A percentile compares a stretch with the other conserved stretches of the same genome.
phyloP scores from a whole-genome alignment of 2,113 vertebrate genomes.

The Forbesichthys papilliferus region DNA sequence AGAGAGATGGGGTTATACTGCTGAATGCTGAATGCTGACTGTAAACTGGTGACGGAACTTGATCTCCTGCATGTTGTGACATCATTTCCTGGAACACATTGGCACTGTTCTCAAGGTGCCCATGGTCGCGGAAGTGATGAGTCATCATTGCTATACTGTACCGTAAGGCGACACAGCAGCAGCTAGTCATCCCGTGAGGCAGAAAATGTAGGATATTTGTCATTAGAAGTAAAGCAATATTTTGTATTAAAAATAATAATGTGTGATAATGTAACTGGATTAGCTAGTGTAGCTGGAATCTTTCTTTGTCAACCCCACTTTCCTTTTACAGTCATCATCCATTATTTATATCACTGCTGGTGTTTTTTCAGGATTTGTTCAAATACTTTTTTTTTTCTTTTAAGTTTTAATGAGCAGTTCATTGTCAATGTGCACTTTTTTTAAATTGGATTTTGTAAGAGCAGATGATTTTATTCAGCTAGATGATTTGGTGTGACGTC shows the following conservation, averaged over 20 bases:
- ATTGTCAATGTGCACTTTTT: constrained; percentile 52
- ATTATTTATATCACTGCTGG: too few relatives aligned
- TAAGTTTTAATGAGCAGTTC: constrained; percentile 38
- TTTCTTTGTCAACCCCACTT: too few relatives aligned
- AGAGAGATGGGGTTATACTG: constrained; percentile 18
- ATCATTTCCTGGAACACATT: constrained; percentile 43
- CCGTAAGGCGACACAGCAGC: neutral
- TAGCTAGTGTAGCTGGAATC: too few relatives aligned
- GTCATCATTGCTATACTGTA: constrained; percentile 46
- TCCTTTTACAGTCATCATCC: too few relatives aligned
- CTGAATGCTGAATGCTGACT: constrained; percentile 19
- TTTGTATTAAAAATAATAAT: constrained; percentile 5
- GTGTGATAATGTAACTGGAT: constrained; percentile 1
- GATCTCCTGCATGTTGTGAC: constrained; percentile 41
- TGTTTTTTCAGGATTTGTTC: too few relatives aligned
- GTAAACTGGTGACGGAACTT: constrained; percentile 34
- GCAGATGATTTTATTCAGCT: constrained; percentile 4
- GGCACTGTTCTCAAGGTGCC: constrained; percentile 38
- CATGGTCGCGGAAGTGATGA: constrained; percentile 56
- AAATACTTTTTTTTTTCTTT: neutral
- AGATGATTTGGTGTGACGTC: constrained; percentile 1
- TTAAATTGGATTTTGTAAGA: constrained; percentile 12
- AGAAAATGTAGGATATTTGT: too few relatives aligned
- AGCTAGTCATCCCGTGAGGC: neutral
- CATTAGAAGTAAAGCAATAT: neutral